These are phyloP conservation scores for Danio kyathit DNA, from an alignment of 2,797 vertebrate genomes.

Conservation along the genomic window DNA sequence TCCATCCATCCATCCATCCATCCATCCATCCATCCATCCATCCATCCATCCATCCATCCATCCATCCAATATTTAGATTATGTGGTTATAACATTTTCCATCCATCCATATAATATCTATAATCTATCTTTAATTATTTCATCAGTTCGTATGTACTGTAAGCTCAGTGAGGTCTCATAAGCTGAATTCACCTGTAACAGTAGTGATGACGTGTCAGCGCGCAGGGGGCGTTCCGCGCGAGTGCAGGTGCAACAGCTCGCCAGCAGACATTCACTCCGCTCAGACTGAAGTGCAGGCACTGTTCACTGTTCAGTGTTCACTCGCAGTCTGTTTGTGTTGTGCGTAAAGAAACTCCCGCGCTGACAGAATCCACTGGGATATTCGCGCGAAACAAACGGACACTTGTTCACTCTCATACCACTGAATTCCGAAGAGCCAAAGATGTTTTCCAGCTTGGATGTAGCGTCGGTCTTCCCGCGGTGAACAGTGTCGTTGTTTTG, in stretches of 20 bases:
- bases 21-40: too few species aligned
- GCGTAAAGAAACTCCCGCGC: conserved; percentile 15
- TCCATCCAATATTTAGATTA: too few species aligned
- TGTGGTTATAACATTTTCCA: too few species aligned
- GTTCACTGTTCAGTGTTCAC: background rate
- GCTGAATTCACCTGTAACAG: conserved; percentile 46
- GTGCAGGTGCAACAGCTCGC: conserved; percentile 51
- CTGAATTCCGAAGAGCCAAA: conserved; percentile 16
- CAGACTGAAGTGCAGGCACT: background rate
- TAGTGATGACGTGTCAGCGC: conserved; percentile 37
- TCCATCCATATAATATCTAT: too few species aligned
- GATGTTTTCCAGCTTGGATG: conserved; percentile 32
- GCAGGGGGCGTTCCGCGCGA: conserved; percentile 25
- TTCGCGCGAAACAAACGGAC: conserved; percentile 15
- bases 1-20: too few species aligned
- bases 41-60: too few species aligned
- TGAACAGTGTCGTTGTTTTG: conserved; percentile 10
- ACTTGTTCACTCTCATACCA: conserved; percentile 10
- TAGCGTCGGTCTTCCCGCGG: conserved; percentile 14
- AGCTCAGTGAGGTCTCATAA: too few species aligned
- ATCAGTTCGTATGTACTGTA: too few species aligned
- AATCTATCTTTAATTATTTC: too few species aligned
- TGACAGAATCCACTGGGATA: background rate
- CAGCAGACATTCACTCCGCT: background rate
- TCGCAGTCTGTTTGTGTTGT: background rate